Base-by-base conservation (phyloP, 2,797 vertebrate species). In the Ceryle rudis region DNA sequence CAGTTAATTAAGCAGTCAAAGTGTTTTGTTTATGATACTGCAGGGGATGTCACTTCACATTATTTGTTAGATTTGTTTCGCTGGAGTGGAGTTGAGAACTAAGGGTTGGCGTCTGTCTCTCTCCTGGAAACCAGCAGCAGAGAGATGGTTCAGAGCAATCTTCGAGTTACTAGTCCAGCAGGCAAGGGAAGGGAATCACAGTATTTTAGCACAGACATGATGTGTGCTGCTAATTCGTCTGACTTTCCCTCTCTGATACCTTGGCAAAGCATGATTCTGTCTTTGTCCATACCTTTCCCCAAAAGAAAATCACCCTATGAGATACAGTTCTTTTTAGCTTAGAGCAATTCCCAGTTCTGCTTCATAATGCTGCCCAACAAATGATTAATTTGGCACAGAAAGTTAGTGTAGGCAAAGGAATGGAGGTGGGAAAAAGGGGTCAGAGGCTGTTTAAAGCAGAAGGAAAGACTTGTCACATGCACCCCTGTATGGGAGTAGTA, bases 1-100 rank as follows among this genome's bases (percentile, higher is more conserved):
- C 77, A 82, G 58, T 52, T 89, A 90, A 96, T 96, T 84, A 96
- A 92, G 83, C 78, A 89, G 81, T 81, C 90, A 89, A 44, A 89
- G 31, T 41, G 25, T 17, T 90, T 81, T 87, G 91, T 78, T 87
- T 91, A 64, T 91, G 69, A 78, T 72, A 65, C 69, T 37, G 20
- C 44, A 67, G 72, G 67, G 75, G 31, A 57, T 89, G 84, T 64
- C 89, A 61, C 10, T 73, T 85, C 81, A 60, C 47, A 55, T 82
- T 58, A 70, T 2, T 4, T 58, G 54, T 57, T 28, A 65, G 20
- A 77, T 75, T 54, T 33, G 37, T 58, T 70, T 75, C 81, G 44
- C 15, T 77, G 67, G 26, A 66, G 31, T 18, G 74, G 39, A 65
- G 21, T 2, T 82, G 58, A 64, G 26, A 51, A 41, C 52, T 66